Percentiles rank a stretch among this genome's conserved stretches.
Evolutionary conservation across 1,140 invertebrate species (phyloP).

Genomic region (Scaptodrosophila lebanonensis): DNA sequence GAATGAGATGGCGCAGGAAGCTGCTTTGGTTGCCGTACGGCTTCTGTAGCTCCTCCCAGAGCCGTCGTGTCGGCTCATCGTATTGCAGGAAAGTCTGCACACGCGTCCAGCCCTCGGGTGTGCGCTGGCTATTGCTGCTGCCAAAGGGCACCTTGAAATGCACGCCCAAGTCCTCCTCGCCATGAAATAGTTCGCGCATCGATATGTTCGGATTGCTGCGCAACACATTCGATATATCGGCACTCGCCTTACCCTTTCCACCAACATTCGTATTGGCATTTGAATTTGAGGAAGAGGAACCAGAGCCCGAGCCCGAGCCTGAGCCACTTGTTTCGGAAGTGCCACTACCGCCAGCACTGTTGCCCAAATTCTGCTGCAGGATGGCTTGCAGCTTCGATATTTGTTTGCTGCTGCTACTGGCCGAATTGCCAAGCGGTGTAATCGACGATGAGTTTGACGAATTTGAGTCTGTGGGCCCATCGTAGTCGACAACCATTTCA

Average conservation of each 20-base stretch:
- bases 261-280: conserved; percentile 1
- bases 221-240: conserved; percentile 78
- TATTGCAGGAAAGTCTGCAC: conserved; percentile 87
- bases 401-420: conserved; percentile 33
- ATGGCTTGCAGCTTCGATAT: conserved; percentile 72
- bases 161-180: conserved; percentile 87
- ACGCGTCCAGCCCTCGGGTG: conserved; percentile 89
- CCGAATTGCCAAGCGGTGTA: conserved; percentile 19
- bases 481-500: conserved; percentile 59
- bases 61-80: conserved; percentile 86
- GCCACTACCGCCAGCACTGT: background rate
- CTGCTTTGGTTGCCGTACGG: conserved; percentile 91
- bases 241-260: conserved; percentile 5
- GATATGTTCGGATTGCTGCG: conserved; percentile 88
- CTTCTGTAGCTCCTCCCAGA: conserved; percentile 88
- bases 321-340: background rate
- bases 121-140: conserved; percentile 76
- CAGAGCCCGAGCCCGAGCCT: background rate
- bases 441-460: conserved; percentile 50
- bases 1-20: conserved; percentile 87
- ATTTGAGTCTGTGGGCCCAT: conserved; percentile 60
- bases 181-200: conserved; percentile 87
- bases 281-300: background rate
- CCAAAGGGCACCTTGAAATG: conserved; percentile 80
- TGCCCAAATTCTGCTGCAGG: conserved; percentile 56